These are phyloP conservation scores for Scartelaos histophorus DNA, from an alignment of 2,113 vertebrate species.

Conservation along the genomic window DNA sequence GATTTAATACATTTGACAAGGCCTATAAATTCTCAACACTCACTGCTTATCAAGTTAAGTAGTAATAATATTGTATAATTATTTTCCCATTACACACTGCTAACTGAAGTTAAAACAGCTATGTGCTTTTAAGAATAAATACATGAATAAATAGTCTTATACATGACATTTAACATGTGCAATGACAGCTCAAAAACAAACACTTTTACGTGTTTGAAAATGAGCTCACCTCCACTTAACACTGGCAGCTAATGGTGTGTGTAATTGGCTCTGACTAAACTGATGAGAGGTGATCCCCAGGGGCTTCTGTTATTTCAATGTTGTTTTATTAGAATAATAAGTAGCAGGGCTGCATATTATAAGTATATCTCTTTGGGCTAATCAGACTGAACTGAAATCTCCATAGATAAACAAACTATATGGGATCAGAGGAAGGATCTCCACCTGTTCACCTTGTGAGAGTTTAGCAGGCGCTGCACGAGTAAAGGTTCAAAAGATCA, in stretches of 20 bases:
- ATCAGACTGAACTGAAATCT: conserved; percentile 16
- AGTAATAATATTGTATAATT: too few relatives aligned
- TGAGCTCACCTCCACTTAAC: conserved; percentile 62
- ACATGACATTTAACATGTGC: conserved; percentile 25
- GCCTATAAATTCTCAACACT: too few relatives aligned
- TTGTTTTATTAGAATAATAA: conserved; percentile 33
- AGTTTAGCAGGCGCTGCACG: conserved; percentile 12
- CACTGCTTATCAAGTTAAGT: too few relatives aligned
- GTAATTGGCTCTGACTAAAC: conserved; percentile 66
- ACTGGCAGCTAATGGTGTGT: conserved; percentile 59
- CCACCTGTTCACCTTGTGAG: conserved; percentile 28
- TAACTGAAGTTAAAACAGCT: not conserved
- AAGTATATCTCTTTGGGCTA: conserved; percentile 23
- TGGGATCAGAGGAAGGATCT: conserved; percentile 16
- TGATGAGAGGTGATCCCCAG: conserved; percentile 56
- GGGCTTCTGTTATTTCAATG: conserved; percentile 24
- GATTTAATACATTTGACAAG: too few relatives aligned
- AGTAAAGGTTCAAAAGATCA: conserved; percentile 45
- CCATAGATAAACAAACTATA: not conserved
- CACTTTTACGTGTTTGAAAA: conserved; percentile 44
- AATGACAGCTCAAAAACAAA: conserved; percentile 51
- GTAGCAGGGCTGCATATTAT: conserved; percentile 16
- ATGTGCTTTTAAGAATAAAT: conserved; percentile 16
- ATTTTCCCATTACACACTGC: too few relatives aligned
- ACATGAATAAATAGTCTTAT: conserved; percentile 41